Conservation (phyloP, 2,888 invertebrate species). For the Agapetus fuscipes region DNA sequence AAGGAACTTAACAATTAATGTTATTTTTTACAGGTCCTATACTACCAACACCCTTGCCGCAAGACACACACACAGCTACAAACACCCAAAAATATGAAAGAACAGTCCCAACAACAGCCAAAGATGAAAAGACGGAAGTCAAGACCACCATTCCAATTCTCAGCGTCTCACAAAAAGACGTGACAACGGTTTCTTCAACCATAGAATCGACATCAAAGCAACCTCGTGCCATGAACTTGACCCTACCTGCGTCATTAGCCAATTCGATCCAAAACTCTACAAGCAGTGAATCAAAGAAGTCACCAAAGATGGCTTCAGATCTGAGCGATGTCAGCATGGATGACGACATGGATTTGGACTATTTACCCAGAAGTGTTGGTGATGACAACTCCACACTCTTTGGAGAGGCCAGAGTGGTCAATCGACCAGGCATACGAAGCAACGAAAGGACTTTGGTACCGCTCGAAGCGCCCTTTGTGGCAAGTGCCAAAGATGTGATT, state of each 20-base stretch:
- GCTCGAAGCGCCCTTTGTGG: slow-evolving; percentile 8
- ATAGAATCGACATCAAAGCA: slow-evolving; percentile 11
- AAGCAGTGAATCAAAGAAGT: not conserved
- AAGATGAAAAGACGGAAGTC: not conserved
- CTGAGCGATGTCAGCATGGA: slow-evolving; percentile 74
- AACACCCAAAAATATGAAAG: slow-evolving; percentile 1
- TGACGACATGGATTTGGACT: slow-evolving; percentile 35
- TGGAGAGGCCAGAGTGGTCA: slow-evolving; percentile 16
- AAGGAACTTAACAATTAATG: too few species aligned
- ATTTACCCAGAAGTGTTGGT: slow-evolving; percentile 8
- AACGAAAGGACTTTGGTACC: slow-evolving; percentile 12
- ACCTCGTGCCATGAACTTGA: slow-evolving; percentile 17
- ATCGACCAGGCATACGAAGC: slow-evolving; percentile 14
- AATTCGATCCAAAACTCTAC: slow-evolving; percentile 12
- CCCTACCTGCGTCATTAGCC: slow-evolving; percentile 9
- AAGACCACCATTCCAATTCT: slow-evolving; percentile 8
- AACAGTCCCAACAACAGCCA: slow-evolving; percentile 4
- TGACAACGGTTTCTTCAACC: not conserved
- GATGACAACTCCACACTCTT: slow-evolving; percentile 3
- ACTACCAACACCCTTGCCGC: slow-evolving; percentile 18
- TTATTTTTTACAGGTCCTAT: too few species aligned
- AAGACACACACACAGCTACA: slow-evolving; percentile 1
- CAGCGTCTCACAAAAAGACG: slow-evolving; percentile 8
- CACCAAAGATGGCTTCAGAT: slow-evolving; percentile 37
- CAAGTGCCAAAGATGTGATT: slow-evolving; percentile 16